These are phyloP conservation scores for Mesaphorura yosii DNA, from an alignment of 1,140 invertebrate species.

Conservation along the genomic window DNA sequence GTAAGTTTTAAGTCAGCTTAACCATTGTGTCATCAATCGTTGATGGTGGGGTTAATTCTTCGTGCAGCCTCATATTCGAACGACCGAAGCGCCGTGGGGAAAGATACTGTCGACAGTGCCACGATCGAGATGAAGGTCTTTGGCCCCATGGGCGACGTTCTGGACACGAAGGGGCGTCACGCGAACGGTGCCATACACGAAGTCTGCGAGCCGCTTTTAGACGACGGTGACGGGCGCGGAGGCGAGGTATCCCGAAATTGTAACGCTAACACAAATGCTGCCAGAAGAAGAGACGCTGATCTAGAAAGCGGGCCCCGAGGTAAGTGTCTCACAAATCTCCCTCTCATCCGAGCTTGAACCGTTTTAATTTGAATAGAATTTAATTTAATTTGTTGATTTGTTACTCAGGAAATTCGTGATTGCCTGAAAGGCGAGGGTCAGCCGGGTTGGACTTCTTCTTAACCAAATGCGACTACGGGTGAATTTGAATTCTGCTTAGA, in stretches of 20 bases:
- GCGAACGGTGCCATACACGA: not conserved
- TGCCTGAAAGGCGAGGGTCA: too few species aligned
- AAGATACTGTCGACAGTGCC: conserved; percentile 8
- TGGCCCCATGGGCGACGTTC: not conserved
- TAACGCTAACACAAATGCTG: not conserved
- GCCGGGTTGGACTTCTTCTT: too few species aligned
- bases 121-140: conserved; percentile 2
- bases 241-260: not conserved
- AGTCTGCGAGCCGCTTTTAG: not conserved
- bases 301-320: not conserved
- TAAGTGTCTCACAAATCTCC: too few species aligned
- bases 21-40: not conserved
- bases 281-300: not conserved
- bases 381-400: not conserved
- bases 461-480: too few species aligned
- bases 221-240: not conserved
- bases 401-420: too few species aligned
- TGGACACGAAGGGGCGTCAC: conserved; percentile 4
- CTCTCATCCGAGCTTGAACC: too few species aligned
- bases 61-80: not conserved
- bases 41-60: not conserved
- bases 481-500: not conserved
- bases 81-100: not conserved
- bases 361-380: not conserved
- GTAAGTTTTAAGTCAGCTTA: not conserved